phyloP scores from a whole-genome alignment of 2,113 vertebrate genomes.

The Serilophus lunatus region DNA sequence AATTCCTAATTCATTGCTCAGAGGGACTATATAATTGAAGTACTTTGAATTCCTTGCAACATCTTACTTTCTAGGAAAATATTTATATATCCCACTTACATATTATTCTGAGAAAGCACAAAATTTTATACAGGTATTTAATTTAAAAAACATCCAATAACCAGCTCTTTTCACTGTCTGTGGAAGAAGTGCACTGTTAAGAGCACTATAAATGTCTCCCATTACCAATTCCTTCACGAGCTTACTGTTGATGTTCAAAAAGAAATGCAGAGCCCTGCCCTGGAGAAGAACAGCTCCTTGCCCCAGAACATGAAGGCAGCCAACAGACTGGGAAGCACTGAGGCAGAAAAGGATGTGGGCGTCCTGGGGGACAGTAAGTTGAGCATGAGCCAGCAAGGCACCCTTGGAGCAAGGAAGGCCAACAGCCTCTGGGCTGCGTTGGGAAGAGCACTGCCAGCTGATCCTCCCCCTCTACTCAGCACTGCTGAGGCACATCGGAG shows the following conservation, averaged over 20 bases:
- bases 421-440: background rate
- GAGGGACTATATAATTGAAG: background rate
- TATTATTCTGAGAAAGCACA: background rate
- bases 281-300: background rate
- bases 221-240: background rate
- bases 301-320: background rate
- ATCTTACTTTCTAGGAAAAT: background rate
- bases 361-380: background rate
- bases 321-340: background rate
- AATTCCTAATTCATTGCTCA: background rate
- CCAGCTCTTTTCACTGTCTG: background rate
- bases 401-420: background rate
- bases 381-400: background rate
- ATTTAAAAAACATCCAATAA: background rate
- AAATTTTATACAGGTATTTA: background rate
- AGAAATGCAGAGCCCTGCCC: background rate
- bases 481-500: background rate
- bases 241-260: background rate
- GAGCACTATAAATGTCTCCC: background rate
- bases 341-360: background rate
- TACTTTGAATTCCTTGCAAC: background rate
- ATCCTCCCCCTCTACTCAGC: background rate
- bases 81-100: background rate
- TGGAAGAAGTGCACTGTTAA: background rate
- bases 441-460: background rate